Percentiles rank a stretch among this genome's conserved stretches.
phyloP scores from a whole-genome alignment of 1,140 invertebrate species.

The Drosophila santomea region DNA sequence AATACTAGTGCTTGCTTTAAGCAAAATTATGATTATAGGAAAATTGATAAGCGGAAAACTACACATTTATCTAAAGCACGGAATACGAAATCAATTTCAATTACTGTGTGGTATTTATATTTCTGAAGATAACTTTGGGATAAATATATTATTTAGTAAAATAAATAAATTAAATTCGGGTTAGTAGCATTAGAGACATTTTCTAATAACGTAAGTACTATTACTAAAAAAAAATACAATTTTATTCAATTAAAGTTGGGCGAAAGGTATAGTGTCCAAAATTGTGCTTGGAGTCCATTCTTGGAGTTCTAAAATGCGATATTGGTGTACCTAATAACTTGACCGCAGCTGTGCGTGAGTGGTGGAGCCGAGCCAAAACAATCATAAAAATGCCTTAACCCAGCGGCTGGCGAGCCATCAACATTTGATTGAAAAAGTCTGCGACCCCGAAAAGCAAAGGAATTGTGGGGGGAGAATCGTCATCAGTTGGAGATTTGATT shows the following conservation, averaged over 20 bases:
- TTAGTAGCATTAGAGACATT: too few relatives aligned
- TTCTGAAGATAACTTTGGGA: too few relatives aligned
- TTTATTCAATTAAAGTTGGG: too few relatives aligned
- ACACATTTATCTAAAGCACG: too few relatives aligned
- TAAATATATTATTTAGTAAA: too few relatives aligned
- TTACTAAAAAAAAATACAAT: too few relatives aligned
- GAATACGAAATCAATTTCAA: neutral
- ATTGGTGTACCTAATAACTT: neutral
- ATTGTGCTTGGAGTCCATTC: too few relatives aligned
- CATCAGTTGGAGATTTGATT: slow-evolving; percentile 76
- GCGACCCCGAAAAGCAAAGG: slow-evolving; percentile 11
- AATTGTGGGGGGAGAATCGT: slow-evolving; percentile 29
- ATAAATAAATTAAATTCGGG: too few relatives aligned
- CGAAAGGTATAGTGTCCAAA: too few relatives aligned
- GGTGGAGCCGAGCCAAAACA: slow-evolving; percentile 40
- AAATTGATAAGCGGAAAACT: too few relatives aligned
- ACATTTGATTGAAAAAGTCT: slow-evolving; percentile 77
- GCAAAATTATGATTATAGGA: neutral
- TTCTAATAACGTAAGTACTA: too few relatives aligned
- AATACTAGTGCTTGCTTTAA: slow-evolving; percentile 1
- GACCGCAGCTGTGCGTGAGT: neutral
- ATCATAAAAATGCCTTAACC: slow-evolving; percentile 72
- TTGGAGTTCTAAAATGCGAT: neutral
- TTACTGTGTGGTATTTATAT: too few relatives aligned
- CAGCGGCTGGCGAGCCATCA: slow-evolving; percentile 53